Conservation (phyloP, 2,888 invertebrate genomes). For the Brachycybe producta region DNA sequence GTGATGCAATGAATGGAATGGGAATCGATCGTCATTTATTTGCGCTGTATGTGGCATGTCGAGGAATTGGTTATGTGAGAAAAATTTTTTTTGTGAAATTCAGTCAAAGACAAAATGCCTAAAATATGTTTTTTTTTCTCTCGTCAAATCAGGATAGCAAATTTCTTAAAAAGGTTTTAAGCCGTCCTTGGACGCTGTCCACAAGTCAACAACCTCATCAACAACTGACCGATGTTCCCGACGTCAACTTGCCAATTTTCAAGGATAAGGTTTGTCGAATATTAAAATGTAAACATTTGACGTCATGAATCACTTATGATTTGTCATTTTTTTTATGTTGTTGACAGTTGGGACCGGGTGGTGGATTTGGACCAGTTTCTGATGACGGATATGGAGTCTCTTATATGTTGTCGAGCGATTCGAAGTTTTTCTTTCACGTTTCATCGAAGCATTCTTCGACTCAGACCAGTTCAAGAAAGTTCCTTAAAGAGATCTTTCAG, state of each 20-base stretch:
- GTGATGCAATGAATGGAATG: conserved; percentile 39
- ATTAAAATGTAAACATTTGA: background rate
- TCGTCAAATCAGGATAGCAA: conserved; percentile 32
- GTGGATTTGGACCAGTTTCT: conserved; percentile 41
- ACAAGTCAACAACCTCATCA: conserved; percentile 42
- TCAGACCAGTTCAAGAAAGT: conserved; percentile 33
- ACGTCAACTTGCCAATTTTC: conserved; percentile 35
- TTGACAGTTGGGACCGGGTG: conserved; percentile 37
- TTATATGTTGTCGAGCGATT: conserved; percentile 39
- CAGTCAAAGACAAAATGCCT: too few species aligned
- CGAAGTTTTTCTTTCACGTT: conserved; percentile 39
- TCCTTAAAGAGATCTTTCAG: conserved; percentile 33
- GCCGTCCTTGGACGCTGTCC: conserved; percentile 39
- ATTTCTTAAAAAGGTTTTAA: conserved; percentile 36
- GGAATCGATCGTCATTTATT: conserved; percentile 40
- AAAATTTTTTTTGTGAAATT: background rate
- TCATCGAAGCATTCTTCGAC: conserved; percentile 35
- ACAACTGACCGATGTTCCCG: conserved; percentile 34
- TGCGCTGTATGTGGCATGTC: conserved; percentile 38
- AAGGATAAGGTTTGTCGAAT: conserved; percentile 31
- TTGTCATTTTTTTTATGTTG: background rate
- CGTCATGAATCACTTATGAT: conserved; percentile 1
- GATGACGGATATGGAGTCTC: conserved; percentile 40
- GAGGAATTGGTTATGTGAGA: conserved; percentile 38
- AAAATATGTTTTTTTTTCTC: background rate